These are phyloP conservation scores for Phaetusa simplex DNA, from an alignment of 2,113 vertebrate genomes.

Conservation along the genomic window DNA sequence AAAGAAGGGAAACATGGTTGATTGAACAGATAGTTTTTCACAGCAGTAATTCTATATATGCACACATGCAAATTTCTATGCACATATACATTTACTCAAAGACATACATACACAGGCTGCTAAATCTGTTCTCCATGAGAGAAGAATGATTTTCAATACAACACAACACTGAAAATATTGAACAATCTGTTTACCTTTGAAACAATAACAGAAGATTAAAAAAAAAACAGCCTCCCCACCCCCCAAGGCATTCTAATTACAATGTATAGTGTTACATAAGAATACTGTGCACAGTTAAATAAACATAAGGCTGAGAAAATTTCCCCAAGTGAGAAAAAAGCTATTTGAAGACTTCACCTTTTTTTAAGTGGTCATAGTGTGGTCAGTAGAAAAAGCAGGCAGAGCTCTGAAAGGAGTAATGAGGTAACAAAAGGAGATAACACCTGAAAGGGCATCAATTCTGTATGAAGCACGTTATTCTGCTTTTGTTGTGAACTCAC, in stretches of 20 bases:
- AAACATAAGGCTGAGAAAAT: not conserved
- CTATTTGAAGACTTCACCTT: not conserved
- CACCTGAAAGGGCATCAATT: not conserved
- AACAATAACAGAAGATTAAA: not conserved
- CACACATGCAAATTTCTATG: not conserved
- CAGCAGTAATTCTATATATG: not conserved
- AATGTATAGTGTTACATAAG: not conserved
- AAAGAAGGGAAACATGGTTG: not conserved
- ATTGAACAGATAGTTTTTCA: conserved; percentile 23
- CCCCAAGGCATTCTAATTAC: not conserved
- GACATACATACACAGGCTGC: not conserved
- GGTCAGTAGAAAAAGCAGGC: not conserved
- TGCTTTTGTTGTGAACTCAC: not conserved
- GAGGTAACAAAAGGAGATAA: not conserved
- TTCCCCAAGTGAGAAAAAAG: not conserved
- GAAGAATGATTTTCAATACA: not conserved
- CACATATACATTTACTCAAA: not conserved
- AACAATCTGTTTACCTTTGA: conserved; percentile 39
- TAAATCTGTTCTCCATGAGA: not conserved
- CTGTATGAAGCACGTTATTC: not conserved
- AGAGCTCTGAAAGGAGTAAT: not conserved
- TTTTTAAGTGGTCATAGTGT: not conserved
- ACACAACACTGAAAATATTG: not conserved
- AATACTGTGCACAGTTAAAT: not conserved
- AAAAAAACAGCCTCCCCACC: not conserved